These are phyloP conservation scores for Phrynosoma blainvillii DNA, from an alignment of 2,113 vertebrate genomes.

Conservation along the genomic window DNA sequence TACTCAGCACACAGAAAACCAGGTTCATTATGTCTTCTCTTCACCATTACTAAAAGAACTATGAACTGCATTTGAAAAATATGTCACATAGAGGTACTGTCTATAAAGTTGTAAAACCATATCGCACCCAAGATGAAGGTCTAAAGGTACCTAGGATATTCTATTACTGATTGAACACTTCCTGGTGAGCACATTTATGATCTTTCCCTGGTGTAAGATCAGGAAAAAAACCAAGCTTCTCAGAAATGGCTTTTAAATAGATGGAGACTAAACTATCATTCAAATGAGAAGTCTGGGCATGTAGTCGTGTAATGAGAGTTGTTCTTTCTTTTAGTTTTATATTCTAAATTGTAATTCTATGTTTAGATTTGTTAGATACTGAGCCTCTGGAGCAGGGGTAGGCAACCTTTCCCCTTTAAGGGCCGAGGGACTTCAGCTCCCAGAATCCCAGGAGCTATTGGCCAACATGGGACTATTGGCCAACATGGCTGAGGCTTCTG, in stretches of 20 bases:
- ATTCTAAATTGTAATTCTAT: not conserved
- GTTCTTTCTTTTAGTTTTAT: not conserved
- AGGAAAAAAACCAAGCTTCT: not conserved
- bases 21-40: no score
- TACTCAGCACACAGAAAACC: no score
- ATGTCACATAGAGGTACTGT: not conserved
- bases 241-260: not conserved
- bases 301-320: not conserved
- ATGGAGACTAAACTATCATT: not conserved
- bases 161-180: not conserved
- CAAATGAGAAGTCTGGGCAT: not conserved
- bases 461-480: no score
- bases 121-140: not conserved
- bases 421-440: no score
- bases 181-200: not conserved
- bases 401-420: no score
- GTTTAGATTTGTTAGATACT: not conserved
- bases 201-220: not conserved
- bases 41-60: not conserved
- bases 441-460: no score
- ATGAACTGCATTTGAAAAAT: not conserved
- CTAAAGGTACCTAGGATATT: not conserved
- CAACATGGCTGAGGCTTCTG: no score
- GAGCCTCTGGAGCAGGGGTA: no score
- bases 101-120: not conserved